phyloP scores from a whole-genome alignment of 2,113 vertebrate genomes.

The Sphaerodactylus townsendi region DNA sequence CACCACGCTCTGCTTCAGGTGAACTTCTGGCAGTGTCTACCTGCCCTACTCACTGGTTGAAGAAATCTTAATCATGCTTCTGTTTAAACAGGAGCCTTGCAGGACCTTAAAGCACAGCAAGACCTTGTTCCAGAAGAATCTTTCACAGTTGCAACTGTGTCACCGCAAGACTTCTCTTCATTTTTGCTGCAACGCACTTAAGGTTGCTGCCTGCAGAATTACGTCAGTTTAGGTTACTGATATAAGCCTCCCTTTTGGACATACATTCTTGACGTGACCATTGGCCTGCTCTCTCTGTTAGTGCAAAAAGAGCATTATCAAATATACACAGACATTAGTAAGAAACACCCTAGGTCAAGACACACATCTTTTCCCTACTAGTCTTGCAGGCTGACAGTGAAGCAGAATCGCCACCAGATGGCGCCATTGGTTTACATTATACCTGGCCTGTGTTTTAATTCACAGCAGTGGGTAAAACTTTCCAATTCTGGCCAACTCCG shows the following conservation, averaged over 20 bases:
- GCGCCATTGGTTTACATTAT: not conserved
- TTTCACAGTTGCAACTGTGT: too few species aligned
- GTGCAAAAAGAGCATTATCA: not conserved
- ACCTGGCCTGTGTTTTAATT: fast-evolving
- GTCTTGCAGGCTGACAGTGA: fast-evolving
- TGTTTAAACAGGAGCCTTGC: too few species aligned
- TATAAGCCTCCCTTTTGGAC: not conserved
- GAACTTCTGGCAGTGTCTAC: too few species aligned
- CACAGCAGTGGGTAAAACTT: not conserved
- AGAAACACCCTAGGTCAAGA: too few species aligned
- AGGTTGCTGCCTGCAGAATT: too few species aligned
- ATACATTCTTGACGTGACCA: not conserved
- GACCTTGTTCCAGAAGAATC: too few species aligned
- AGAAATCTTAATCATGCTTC: not conserved
- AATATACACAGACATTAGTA: not conserved
- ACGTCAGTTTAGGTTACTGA: too few species aligned
- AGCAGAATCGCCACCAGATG: constrained; percentile 14
- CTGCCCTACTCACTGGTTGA: too few species aligned
- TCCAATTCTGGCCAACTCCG: not conserved
- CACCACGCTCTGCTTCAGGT: not conserved
- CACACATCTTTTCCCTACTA: too few species aligned
- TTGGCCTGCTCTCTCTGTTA: not conserved
- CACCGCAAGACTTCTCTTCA: too few species aligned
- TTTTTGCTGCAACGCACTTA: too few species aligned
- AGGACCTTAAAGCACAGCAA: too few species aligned